Evolutionary conservation across 2,797 vertebrate species (phyloP), one percentile per base, ranked within the genome.

Genomic region (Pyrocephalus nanus): DNA sequence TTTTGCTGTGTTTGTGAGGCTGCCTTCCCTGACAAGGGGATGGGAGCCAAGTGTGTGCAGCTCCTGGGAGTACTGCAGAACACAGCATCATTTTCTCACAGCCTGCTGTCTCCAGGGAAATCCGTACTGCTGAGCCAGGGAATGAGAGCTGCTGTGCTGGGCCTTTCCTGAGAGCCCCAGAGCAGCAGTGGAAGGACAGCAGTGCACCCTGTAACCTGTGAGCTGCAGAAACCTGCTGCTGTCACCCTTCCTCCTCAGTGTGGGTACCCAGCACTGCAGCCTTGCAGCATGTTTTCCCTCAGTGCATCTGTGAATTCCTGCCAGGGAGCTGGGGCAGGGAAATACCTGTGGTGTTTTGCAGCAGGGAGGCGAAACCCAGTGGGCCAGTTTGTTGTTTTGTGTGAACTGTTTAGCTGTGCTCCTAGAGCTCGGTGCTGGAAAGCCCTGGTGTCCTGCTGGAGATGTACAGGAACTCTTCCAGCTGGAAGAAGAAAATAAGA

Each of bases 1-100:
- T 54, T n/a, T 15, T 60, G n/a, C 25, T 2, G 6, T 29, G 36
- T 50, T 50, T 73, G 15, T 34, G 60, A 81, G 26, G 38, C 16
- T 32, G 57, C 21, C 11, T 48, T 64, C 32, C 7, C 23, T 48
- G 54, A 53, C 34, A 36, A 25, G 23, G 27, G 8, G 42, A 11
- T 12, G 34, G 32, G 9, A 38, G 29, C 1, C 2, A 61, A 55
- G n/a, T 0, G 2, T 17, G 14, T 40, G 25, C 16, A 42, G 2
- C 26, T 60, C n/a, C 3, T 25, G 42, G 25, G 29, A 23, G 20
- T 36, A 30, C 45, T 0, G 0, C 50, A 60, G 57, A 42, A 57
- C 15, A 29, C 1, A 0, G 25, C 16, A 14, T 17, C 0, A 1
- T 61, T n/a, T 55, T 21, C 15, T 26, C 47, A 21, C 27, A 61